Conservation (phyloP, 2,888 invertebrate genomes). For the Trichogramma evanescens region DNA sequence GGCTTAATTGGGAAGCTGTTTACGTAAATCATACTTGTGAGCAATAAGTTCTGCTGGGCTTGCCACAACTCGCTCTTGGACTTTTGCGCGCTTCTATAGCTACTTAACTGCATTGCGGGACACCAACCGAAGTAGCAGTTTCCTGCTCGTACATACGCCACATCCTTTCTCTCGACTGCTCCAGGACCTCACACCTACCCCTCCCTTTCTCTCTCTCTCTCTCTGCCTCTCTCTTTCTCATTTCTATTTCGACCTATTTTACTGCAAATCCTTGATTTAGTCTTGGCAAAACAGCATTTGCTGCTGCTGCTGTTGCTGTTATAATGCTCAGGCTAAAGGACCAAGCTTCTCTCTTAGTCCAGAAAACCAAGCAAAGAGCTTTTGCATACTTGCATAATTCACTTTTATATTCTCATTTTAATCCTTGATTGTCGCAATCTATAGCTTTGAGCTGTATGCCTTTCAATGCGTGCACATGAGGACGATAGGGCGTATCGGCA, state of each 20-base stretch:
- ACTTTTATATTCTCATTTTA: constrained; percentile 5
- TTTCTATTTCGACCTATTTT: constrained; percentile 3
- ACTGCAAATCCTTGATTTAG: constrained; percentile 35
- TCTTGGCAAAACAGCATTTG: constrained; percentile 11
- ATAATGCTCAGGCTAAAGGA: neutral
- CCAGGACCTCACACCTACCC: neutral
- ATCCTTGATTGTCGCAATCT: too few species aligned
- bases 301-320: constrained; percentile 1
- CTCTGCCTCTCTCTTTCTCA: neutral
- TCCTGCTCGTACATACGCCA: neutral
- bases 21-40: constrained; percentile 35
- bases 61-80: constrained; percentile 29
- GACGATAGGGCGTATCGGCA: too few species aligned
- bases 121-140: constrained; percentile 17
- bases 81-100: constrained; percentile 23
- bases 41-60: constrained; percentile 31
- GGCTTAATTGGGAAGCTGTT: constrained; percentile 35
- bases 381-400: constrained; percentile 5
- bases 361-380: too few species aligned
- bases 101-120: constrained; percentile 42
- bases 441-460: too few species aligned
- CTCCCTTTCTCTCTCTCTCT: neutral
- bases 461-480: too few species aligned
- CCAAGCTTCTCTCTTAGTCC: neutral
- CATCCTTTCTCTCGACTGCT: too few species aligned